These are phyloP conservation scores for Narcine bancroftii DNA, from an alignment of 2,113 vertebrate species.

Conservation along the genomic window DNA sequence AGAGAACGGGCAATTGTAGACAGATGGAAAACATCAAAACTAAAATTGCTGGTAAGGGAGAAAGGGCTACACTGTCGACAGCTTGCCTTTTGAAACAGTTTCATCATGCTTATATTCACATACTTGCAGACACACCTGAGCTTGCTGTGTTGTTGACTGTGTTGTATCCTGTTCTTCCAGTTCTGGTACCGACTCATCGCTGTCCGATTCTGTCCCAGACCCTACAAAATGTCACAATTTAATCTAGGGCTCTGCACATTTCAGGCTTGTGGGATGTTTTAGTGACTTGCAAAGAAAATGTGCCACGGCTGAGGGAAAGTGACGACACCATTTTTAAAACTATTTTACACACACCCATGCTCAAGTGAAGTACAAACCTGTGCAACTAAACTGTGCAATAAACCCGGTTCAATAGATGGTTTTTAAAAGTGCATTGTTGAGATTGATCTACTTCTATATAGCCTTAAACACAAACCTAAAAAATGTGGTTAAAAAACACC, in stretches of 20 bases:
- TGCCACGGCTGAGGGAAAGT: constrained; percentile 7
- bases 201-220: constrained; percentile 96
- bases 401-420: too few species aligned
- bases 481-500: neutral
- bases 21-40: neutral
- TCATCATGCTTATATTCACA: neutral
- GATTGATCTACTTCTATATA: neutral
- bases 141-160: constrained; percentile 89
- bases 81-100: constrained; percentile 7
- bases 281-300: constrained; percentile 10
- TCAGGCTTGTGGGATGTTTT: constrained; percentile 6
- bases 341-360: constrained; percentile 16
- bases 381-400: neutral
- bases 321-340: neutral
- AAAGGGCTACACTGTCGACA: too few species aligned
- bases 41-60: too few species aligned
- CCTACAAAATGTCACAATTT: constrained; percentile 55
- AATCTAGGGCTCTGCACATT: neutral
- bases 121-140: constrained; percentile 64
- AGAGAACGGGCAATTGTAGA: neutral
- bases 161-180: constrained; percentile 94
- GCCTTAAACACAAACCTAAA: constrained; percentile 8
- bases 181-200: constrained; percentile 95
- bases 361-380: constrained; percentile 11
- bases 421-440: neutral